Conservation (phyloP, 2,113 vertebrate genomes). For the Penelope pileata region DNA sequence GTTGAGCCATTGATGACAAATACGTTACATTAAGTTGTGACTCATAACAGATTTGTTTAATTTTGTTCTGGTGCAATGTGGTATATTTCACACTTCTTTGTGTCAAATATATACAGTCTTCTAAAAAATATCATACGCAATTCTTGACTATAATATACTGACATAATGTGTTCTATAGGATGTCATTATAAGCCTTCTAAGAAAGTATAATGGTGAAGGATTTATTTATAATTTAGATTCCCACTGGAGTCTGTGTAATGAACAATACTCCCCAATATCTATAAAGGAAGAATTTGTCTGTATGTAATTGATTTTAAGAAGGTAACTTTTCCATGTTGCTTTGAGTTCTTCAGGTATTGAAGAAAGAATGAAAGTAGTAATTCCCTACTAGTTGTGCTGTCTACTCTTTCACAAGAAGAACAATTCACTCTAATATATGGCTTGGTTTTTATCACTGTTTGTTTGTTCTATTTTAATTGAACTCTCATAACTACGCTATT, state of each 20-base stretch:
- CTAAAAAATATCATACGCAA: not conserved
- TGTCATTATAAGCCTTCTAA: not conserved
- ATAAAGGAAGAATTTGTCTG: not conserved
- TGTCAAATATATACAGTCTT: not conserved
- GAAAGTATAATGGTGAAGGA: not conserved
- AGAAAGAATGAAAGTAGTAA: not conserved
- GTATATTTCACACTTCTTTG: not conserved
- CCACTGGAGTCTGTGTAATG: not conserved
- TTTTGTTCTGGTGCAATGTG: not conserved
- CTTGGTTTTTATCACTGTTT: not conserved
- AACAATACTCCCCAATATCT: not conserved
- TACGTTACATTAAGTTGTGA: not conserved
- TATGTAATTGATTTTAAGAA: not conserved
- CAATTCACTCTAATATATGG: not conserved
- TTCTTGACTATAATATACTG: not conserved
- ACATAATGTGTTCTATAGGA: not conserved
- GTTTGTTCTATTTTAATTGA: not conserved
- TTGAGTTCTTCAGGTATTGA: not conserved
- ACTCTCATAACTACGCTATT: not conserved
- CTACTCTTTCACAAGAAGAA: not conserved
- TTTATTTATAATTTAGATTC: not conserved
- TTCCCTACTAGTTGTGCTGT: not conserved
- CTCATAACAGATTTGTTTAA: not conserved
- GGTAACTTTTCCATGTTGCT: not conserved
- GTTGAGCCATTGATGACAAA: too few relatives aligned